Conservation (phyloP, 2,797 vertebrate genomes). For the Rhinella marina region DNA sequence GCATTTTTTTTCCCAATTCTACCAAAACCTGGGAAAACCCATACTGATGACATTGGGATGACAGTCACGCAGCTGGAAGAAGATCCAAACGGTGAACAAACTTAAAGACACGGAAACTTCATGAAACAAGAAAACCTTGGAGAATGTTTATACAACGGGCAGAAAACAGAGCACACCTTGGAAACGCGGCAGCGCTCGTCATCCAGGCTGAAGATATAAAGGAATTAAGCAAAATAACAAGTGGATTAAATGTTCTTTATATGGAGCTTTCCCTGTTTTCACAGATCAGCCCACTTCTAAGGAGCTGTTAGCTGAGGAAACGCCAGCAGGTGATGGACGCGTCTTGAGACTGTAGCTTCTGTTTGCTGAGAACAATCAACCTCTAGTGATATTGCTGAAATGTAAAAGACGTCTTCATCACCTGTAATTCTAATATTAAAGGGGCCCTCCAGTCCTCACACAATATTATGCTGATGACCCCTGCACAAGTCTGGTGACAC, state of each 20-base stretch:
- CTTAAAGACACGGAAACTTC: not conserved
- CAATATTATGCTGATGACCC: not conserved
- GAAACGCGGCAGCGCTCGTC: conserved; percentile 18
- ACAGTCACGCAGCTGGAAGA: conserved; percentile 15
- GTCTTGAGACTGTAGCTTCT: conserved; percentile 8
- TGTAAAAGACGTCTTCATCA: not conserved
- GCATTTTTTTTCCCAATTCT: not conserved
- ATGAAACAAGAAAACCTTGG: not conserved
- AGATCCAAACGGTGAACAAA: not conserved
- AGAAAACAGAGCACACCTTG: conserved; percentile 32
- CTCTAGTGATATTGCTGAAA: not conserved
- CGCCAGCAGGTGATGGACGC: not conserved
- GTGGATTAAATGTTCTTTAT: conserved; percentile 50
- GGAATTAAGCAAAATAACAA: conserved; percentile 48
- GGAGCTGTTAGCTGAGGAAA: conserved; percentile 28
- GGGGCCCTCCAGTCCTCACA: not conserved
- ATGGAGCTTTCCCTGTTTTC: conserved; percentile 25
- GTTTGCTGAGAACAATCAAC: conserved; percentile 19
- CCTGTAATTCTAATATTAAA: not conserved
- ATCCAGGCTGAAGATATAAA: conserved; percentile 25
- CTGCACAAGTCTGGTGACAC: not conserved
- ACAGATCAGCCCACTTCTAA: conserved; percentile 46
- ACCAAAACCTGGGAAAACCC: conserved; percentile 34
- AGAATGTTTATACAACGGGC: conserved; percentile 39
- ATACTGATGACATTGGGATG: not conserved